Conservation (phyloP, 2,888 invertebrate genomes). For the Oligia latruncula region DNA sequence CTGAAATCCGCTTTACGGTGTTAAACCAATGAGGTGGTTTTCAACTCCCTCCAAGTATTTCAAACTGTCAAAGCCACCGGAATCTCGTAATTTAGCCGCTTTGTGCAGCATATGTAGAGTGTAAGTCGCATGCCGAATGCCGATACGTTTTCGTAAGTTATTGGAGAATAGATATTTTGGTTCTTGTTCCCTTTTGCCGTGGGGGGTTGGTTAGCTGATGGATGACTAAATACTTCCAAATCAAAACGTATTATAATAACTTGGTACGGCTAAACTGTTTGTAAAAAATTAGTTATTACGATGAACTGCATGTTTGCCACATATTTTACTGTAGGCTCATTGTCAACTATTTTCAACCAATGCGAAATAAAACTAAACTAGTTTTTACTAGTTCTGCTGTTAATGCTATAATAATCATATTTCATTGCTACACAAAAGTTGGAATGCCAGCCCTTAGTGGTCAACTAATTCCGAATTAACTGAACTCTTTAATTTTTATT, state of each 20-base stretch:
- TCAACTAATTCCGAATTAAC: neutral
- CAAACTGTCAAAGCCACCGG: conserved; percentile 39
- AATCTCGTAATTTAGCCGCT: conserved; percentile 39
- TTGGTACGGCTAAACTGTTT: too few relatives aligned
- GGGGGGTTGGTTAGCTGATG: neutral
- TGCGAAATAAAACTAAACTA: neutral
- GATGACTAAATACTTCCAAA: neutral
- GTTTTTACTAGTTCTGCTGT: neutral
- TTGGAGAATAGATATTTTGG: conserved; percentile 5
- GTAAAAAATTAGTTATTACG: neutral
- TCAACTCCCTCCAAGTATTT: conserved; percentile 36
- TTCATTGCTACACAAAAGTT: neutral
- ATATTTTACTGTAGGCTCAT: conserved; percentile 28
- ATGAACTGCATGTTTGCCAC: conserved; percentile 18
- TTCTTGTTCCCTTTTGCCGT: neutral
- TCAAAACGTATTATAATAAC: neutral
- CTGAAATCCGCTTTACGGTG: conserved; percentile 34
- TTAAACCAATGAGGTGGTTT: conserved; percentile 17
- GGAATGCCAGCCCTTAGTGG: neutral
- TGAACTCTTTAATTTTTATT: neutral
- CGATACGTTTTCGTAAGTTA: conserved; percentile 1
- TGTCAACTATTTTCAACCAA: neutral
- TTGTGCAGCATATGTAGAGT: conserved; percentile 33
- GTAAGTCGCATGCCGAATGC: conserved; percentile 12
- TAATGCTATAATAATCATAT: neutral